Evolutionary conservation across 2,113 vertebrate genomes (phyloP).

Genomic region (Peromyscus polionotus): DNA sequence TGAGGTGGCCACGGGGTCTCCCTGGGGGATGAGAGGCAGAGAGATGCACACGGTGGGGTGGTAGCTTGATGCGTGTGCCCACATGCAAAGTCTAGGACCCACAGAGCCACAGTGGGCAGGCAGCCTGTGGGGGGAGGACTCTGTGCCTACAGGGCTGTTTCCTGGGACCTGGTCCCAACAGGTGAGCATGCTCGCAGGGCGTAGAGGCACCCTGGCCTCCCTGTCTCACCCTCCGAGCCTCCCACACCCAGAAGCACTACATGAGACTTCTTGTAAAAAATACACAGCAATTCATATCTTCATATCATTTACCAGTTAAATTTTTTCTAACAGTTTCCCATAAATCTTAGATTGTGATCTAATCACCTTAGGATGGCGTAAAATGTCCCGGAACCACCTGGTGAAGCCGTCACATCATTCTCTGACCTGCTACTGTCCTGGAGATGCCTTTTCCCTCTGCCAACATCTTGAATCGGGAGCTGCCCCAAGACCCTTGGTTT

Average conservation of each 20-base stretch:
- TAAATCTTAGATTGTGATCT: slow-evolving; percentile 40
- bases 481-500: slow-evolving; percentile 18
- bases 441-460: not conserved
- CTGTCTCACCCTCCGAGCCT: not conserved
- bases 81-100: not conserved
- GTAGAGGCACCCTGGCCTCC: not conserved
- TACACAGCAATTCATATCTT: not conserved
- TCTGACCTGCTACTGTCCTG: no score
- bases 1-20: not conserved
- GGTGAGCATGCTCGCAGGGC: not conserved
- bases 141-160: not conserved
- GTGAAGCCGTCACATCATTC: not conserved
- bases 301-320: not conserved
- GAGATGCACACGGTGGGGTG: not conserved
- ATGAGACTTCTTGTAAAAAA: slow-evolving; percentile 38
- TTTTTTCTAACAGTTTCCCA: slow-evolving; percentile 26
- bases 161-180: not conserved
- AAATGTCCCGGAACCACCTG: not conserved
- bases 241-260: not conserved
- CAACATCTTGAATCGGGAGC: not conserved
- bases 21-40: not conserved
- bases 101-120: not conserved
- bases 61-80: not conserved
- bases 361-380: not conserved
- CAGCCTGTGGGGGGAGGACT: not conserved